Percentiles rank a stretch among this genome's conserved stretches.
phyloP scores from a whole-genome alignment of 1,140 invertebrate species.

The Vollenhovia emeryi region DNA sequence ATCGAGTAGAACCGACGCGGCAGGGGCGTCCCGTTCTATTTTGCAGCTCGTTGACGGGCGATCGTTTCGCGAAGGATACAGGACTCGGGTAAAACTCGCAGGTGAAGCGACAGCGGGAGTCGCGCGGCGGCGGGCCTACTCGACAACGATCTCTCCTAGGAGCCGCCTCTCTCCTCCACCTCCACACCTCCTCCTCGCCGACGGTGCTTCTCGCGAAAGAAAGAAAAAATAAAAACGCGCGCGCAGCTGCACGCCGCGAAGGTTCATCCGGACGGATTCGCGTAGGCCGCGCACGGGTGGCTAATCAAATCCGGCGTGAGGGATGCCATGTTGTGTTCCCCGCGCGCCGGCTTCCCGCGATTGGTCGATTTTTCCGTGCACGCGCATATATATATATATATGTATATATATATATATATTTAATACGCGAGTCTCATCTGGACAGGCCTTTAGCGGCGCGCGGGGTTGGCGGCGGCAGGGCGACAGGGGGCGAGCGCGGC shows the following conservation, averaged over 20 bases:
- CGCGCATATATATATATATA: too few relatives aligned
- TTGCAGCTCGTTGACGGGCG: not conserved
- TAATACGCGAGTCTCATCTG: not conserved
- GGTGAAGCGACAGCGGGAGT: not conserved
- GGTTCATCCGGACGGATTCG: constrained; percentile 2
- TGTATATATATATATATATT: not conserved
- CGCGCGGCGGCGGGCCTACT: not conserved
- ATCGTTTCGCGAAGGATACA: not conserved
- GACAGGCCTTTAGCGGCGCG: not conserved
- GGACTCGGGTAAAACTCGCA: not conserved
- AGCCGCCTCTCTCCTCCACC: not conserved
- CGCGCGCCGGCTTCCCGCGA: not conserved
- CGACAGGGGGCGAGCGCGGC: not conserved
- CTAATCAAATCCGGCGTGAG: not conserved
- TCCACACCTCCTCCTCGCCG: not conserved
- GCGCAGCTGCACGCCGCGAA: not conserved
- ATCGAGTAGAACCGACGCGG: not conserved
- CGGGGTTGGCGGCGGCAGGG: not conserved
- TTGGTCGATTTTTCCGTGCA: constrained; percentile 29
- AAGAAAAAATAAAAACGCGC: not conserved
- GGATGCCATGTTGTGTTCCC: constrained; percentile 3
- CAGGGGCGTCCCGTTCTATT: not conserved
- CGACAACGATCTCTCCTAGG: constrained; percentile 15
- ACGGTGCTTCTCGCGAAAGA: not conserved
- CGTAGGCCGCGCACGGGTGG: not conserved